Conservation (phyloP, 2,797 vertebrate genomes). For the Lindbergichthys nudifrons region DNA sequence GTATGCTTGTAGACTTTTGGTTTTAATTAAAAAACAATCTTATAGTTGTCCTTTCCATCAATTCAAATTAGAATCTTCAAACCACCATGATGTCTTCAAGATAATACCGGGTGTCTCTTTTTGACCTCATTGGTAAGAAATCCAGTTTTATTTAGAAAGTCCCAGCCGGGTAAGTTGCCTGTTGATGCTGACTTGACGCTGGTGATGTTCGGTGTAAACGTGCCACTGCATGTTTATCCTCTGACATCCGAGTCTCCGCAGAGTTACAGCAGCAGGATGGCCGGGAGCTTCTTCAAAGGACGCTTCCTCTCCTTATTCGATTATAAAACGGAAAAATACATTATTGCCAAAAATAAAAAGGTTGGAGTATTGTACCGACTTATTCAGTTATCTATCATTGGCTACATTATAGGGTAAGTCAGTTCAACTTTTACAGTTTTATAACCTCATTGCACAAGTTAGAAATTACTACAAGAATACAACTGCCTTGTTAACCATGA, state of each 20-base stretch:
- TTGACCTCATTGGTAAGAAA: too few species aligned
- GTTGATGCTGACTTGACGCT: too few species aligned
- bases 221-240: neutral
- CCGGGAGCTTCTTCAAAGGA: conserved; percentile 63
- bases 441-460: neutral
- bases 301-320: conserved; percentile 83
- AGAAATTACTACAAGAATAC: neutral
- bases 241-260: neutral
- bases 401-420: conserved; percentile 87
- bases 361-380: conserved; percentile 92
- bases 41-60: too few species aligned
- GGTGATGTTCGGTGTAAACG: too few species aligned
- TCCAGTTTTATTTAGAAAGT: too few species aligned
- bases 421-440: neutral
- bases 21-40: too few species aligned
- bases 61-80: too few species aligned
- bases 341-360: conserved; percentile 90
- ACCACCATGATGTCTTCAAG: too few species aligned
- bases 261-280: conserved; percentile 64
- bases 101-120: too few species aligned
- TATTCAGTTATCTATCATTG: conserved; percentile 88
- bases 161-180: too few species aligned
- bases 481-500: neutral
- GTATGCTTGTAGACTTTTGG: too few species aligned
- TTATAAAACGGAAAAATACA: conserved; percentile 93